These are phyloP conservation scores for Periophthalmodon schlosseri DNA, from an alignment of 2,113 vertebrate genomes.

Conservation along the genomic window DNA sequence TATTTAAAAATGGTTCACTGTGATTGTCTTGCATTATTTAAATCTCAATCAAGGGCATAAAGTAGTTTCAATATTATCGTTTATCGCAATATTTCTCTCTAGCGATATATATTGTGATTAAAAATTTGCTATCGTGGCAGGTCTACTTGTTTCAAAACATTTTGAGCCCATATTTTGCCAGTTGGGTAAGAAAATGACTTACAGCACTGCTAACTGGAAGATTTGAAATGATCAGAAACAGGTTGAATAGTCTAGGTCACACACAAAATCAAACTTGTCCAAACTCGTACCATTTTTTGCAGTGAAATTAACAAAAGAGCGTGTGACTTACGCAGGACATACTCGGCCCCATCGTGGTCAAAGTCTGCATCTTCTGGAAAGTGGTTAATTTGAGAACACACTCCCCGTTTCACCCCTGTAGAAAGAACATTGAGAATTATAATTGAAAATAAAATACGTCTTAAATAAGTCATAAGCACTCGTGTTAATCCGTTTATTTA, in stretches of 20 bases:
- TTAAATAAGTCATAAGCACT: background rate
- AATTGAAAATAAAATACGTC: conserved; percentile 14
- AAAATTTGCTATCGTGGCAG: too few species aligned
- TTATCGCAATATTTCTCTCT: too few species aligned
- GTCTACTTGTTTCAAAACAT: too few species aligned
- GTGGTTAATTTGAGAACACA: conserved; percentile 93
- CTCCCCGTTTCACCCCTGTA: conserved; percentile 88
- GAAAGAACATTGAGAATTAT: conserved; percentile 15
- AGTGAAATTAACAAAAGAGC: background rate
- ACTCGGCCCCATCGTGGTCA: conserved; percentile 92
- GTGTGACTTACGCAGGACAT: conserved; percentile 84
- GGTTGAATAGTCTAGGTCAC: background rate
- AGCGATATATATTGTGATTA: too few species aligned
- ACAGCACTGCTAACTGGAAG: too few species aligned
- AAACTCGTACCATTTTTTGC: background rate
- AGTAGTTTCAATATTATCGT: too few species aligned
- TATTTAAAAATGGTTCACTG: too few species aligned
- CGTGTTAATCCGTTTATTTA: too few species aligned
- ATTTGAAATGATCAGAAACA: background rate
- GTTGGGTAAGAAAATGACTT: too few species aligned
- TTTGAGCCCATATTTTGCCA: too few species aligned
- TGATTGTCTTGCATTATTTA: too few species aligned
- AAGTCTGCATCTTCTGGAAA: conserved; percentile 95
- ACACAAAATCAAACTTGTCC: background rate
- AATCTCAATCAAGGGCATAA: too few species aligned